Conservation (phyloP, 2,888 invertebrate species). For the Drosophila imparisetae region DNA sequence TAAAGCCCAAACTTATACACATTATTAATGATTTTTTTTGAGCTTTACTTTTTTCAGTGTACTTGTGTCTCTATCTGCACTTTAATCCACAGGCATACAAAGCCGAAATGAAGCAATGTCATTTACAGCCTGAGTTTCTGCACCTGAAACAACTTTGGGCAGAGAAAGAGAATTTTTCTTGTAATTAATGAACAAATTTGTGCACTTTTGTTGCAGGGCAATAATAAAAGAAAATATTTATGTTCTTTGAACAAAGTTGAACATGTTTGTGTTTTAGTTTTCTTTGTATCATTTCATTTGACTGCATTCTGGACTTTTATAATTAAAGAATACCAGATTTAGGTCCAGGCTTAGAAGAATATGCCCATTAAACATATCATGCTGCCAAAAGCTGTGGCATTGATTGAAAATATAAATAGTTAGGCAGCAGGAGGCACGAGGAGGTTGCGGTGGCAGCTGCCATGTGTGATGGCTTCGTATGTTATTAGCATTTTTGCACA, state of each 20-base stretch:
- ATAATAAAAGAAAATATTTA: constrained; percentile 69
- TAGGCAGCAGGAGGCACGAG: constrained; percentile 24
- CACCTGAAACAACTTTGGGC: constrained; percentile 31
- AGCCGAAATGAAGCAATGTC: constrained; percentile 25
- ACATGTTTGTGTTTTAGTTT: neutral
- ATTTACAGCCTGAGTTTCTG: constrained; percentile 24
- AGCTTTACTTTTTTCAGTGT: constrained; percentile 9
- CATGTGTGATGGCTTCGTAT: constrained; percentile 24
- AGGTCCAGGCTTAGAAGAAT: neutral
- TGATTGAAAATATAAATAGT: constrained; percentile 75
- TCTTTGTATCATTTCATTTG: constrained; percentile 1
- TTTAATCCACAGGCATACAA: constrained; percentile 35
- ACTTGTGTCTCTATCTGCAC: constrained; percentile 34
- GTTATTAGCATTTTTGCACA: constrained; percentile 68
- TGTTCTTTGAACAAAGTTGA: constrained; percentile 15
- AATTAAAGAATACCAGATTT: constrained; percentile 22
- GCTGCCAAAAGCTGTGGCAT: constrained; percentile 63
- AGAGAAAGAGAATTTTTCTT: constrained; percentile 21
- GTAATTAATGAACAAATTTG: constrained; percentile 46
- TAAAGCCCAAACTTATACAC: neutral
- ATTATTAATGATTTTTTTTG: neutral
- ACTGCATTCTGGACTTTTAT: constrained; percentile 15
- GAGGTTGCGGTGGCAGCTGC: neutral
- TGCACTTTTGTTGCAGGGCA: constrained; percentile 33
- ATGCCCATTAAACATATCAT: constrained; percentile 62